Evolutionary conservation across 1,140 invertebrate species (phyloP).

Genomic region (Globodera rostochiensis): DNA sequence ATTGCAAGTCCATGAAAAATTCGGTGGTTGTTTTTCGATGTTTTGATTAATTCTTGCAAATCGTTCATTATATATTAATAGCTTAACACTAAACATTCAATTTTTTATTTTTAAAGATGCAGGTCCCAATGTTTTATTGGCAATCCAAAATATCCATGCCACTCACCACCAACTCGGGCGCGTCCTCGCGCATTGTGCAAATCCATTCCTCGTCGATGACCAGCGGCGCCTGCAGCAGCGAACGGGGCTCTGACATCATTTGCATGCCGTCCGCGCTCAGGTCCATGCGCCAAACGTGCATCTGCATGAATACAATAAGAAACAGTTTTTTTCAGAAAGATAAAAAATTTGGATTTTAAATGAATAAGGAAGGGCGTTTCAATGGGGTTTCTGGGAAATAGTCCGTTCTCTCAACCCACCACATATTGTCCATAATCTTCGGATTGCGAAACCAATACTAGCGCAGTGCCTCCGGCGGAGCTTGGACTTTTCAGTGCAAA

Average conservation of each 20-base stretch:
- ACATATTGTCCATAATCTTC: conserved; percentile 60
- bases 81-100: not conserved
- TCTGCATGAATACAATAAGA: conserved; percentile 27
- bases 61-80: not conserved
- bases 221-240: conserved; percentile 53
- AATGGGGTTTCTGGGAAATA: not conserved
- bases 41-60: not conserved
- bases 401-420: conserved; percentile 30
- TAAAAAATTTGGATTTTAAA: no score
- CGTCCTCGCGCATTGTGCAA: conserved; percentile 59
- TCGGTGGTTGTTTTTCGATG: no score
- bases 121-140: no score
- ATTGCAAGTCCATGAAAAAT: no score
- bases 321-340: no score
- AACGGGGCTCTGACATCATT: conserved; percentile 44
- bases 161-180: conserved; percentile 55
- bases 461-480: conserved; percentile 55
- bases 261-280: conserved; percentile 53
- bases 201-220: conserved; percentile 60
- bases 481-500: conserved; percentile 56
- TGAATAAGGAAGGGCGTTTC: not conserved
- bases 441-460: conserved; percentile 57
- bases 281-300: conserved; percentile 59
- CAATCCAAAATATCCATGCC: not conserved
- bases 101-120: not conserved